Base-by-base conservation (phyloP, 2,888 invertebrate genomes). In the Rotaria macrura region DNA sequence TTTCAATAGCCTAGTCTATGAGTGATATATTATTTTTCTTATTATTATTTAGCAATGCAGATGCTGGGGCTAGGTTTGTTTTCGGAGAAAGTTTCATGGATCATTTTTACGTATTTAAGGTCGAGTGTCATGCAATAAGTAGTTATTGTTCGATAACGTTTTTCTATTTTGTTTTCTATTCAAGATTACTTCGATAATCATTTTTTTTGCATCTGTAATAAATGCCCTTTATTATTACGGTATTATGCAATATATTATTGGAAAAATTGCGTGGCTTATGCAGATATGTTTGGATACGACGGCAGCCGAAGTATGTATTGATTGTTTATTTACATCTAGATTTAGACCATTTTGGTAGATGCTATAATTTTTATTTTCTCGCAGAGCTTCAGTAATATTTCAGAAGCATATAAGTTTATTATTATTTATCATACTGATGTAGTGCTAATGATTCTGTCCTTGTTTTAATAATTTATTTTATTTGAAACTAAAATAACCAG, bases 181-280 rank as follows among this genome's bases (percentile, higher is more conserved):
- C 10, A 87, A 91, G 90, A 93, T 94, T 0, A 92, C 97, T 72
- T 94, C 96, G 0, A 95, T 96, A 34, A 94, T 98, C 85, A 95
- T 95, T 91, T 97, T 97, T 93, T 94, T 98, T 91, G 95, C 95
- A 89, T 95, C 96, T 91, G 92, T 94, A 88, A 94, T 97, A 47
- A 95, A 95, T 88, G 93, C 97, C 0, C 91, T 97, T 54, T 96
- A 96, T 92, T 95, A 94, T 91, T 92, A 94, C 91, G 96, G 96
- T 0, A 93, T 94, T 0, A 94, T 98, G 93, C 96, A 97, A 91
- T 94, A 93, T 92, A 91, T 96, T 87, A 94, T 96, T 55, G 89
- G 93, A 40, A 94, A 94, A 89, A 90, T 97, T 47, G 97, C 97
- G 0, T 93, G 94, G 92, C 89, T 94, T 25, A 92, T 97, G 89